Base-by-base conservation (phyloP, 2,888 invertebrate species). In the Monoplex corrugatus region DNA sequence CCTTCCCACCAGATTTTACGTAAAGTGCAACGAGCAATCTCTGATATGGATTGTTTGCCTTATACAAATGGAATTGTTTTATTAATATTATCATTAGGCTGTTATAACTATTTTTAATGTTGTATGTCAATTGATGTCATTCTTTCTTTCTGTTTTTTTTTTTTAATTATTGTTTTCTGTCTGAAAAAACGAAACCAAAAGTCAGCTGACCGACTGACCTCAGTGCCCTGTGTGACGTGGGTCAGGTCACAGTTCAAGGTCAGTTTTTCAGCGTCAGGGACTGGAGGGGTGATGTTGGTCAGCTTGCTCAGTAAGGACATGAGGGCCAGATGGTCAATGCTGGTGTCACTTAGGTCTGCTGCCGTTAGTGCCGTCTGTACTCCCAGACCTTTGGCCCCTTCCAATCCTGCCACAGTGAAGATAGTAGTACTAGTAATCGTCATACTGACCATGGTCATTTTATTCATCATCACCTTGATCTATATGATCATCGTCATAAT, bases 251-350 rank as follows among this genome's bases (percentile, higher is more conserved):
- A 50, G 75, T 91, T 90, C n/a, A 94, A 90, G 38, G 91, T 91
- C 13, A 94, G 38, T 89, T 92, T 93, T 84, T 94, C 93, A 2
- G 92, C 89, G 83, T 93, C 93, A 57, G 86, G 89, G 57, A 92
- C 92, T 63, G 91, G 91, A 5, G 90, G 91, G 16, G 87, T 89
- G 87, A 92, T 19, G 57, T 83, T 89, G 98, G 94, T 98, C 98
- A 96, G 98, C 98, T 95, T 98, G 97, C 1, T 98, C 98, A 0
- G 98, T 96, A 99, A 99, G 0, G 99, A 98, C 99, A 99, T 99
- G 88, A 99, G 98, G 63, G 98, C 99, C 92, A 99, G 97, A 96
- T 99, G 99, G 95, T 99, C 99, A 3, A 98, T 98, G 95, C 98
- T 98, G 57, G 98, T 98, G 95, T 98, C 98, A 38, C 98, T 98